Evolutionary conservation across 2,888 invertebrate genomes (phyloP).

Genomic region (Tinea trinotella): DNA sequence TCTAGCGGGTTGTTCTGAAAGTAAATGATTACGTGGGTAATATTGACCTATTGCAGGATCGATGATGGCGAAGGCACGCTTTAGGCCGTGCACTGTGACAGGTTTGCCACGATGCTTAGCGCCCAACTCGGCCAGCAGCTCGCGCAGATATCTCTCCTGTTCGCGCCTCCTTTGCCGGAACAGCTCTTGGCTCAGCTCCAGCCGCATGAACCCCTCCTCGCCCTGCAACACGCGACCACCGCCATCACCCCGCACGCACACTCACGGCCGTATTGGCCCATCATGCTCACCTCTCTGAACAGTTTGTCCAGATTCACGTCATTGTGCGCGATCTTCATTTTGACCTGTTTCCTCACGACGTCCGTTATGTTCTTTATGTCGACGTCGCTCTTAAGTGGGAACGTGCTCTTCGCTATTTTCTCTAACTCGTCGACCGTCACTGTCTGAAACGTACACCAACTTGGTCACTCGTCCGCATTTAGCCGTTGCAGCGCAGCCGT

Average conservation of each 20-base stretch:
- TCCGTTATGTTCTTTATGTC: slow-evolving; percentile 59
- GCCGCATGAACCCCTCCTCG: slow-evolving; percentile 62
- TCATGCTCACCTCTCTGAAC: slow-evolving; percentile 60
- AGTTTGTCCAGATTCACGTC: slow-evolving; percentile 57
- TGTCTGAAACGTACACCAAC: slow-evolving; percentile 37
- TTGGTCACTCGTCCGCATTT: not conserved
- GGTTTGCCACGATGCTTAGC: slow-evolving; percentile 31
- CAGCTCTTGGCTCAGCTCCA: slow-evolving; percentile 54
- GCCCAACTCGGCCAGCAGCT: slow-evolving; percentile 48
- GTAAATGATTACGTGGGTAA: not conserved
- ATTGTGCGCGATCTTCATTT: slow-evolving; percentile 46
- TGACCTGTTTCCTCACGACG: slow-evolving; percentile 56
- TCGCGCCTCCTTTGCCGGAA: slow-evolving; percentile 54
- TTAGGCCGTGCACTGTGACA: slow-evolving; percentile 44
- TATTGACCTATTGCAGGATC: slow-evolving; percentile 50
- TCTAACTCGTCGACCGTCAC: slow-evolving; percentile 58
- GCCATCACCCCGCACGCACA: not conserved
- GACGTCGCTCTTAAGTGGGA: slow-evolving; percentile 61
- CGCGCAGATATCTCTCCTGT: slow-evolving; percentile 62
- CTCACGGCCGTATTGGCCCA: slow-evolving; percentile 14
- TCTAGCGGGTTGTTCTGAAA: too few species aligned
- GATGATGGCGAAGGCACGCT: slow-evolving; percentile 56
- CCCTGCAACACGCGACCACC: too few species aligned
- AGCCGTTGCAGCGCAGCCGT: too few species aligned
- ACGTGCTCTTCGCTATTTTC: slow-evolving; percentile 46